Base-by-base conservation (phyloP, 2,113 vertebrate genomes). In the Entomyzon cyanotis region DNA sequence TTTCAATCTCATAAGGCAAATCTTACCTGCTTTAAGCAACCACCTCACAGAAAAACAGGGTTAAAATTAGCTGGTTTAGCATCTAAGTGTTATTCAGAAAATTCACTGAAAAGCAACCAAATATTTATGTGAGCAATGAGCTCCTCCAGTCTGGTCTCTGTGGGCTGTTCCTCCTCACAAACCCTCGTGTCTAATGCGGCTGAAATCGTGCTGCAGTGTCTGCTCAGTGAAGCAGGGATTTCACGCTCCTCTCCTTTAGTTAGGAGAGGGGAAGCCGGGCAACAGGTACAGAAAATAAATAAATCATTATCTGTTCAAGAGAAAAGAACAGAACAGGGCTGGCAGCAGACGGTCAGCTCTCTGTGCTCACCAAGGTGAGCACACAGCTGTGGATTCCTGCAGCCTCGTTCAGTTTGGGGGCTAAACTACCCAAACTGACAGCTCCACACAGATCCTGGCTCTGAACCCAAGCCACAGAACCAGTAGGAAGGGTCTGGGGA, bases 131-230 rank as follows among this genome's bases (percentile, higher is more conserved):
- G 83, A 93, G 73, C 93, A 92, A 59, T 9, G 47, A 74, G 76
- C 86, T 86, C 39, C 44, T 20, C 3, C 67, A 93, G 86, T 15
- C 82, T 58, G 71, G 62, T 86, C 83, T 87, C 93, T 90, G 9
- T 17, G 42, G 83, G 52, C 87, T 93, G 73, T 15, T 90, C 56
- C 73, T 92, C 64, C 84, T 70, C 92, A 80, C 70, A 69, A 19
- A 75, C 31, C 62, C 58, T 85, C 13, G 65, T 65, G 75, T 14
- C 56, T 84, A 71, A 68, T 44, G 93, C n/a, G 1, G 85, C 78
- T 95, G 92, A 67, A 94, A 56, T 83, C 78, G 60, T 37, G 75
- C 81, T 95, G 96, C 88, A 76, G 92, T 37, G 1, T 24, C 90
- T 90, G 87, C 86, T 90, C 79, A 86, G 59, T 8, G 10, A 37